Evolutionary conservation across 2,888 invertebrate species (phyloP), one percentile per base, ranked within the genome.

Genomic region (Mechanitis mazaeus): DNA sequence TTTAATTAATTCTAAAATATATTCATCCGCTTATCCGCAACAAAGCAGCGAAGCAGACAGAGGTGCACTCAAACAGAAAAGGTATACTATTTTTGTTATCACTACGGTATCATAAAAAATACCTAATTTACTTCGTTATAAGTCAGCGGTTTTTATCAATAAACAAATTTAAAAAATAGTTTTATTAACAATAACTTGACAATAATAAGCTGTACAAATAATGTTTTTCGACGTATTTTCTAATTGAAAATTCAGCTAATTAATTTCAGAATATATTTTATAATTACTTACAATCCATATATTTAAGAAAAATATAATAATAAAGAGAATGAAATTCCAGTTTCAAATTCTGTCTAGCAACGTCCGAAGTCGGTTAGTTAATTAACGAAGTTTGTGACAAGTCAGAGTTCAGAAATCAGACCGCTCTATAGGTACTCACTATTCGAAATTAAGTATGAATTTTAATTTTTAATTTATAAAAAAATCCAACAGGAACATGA

Each of bases 311-410:
- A 42, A 2, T 38, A 7, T 2, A 38, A 38, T 38, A 38, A 7
- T 38, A 7, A 38, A 38, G 7, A 38, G 4, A 7, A 38, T 7
- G 42, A 42, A 42, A 9, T 9, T 42, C 42, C 9, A 42, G 9
- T 42, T 42, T 9, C 42, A 42, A 42, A 9, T 9, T 5, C 9
- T 9, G 42, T 9, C 42, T 11, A 7, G 42, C 9, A 42, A 58
- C 45, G 55, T 56, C 61, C 47, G 47, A 61, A 64, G 56, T 61
- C 55, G 54, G 58, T 54, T 64, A 59, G 47, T 47, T 61, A 64
- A 64, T 56, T 64, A 64, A 64, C 57, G 20, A 20, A 20, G 20
- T 61, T 57, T 45, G 64, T 57, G 61, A 61, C 64, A 59, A 61
- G 61, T 64, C 57, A 61, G 45, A 47, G 50, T 56, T 45, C 59